Conservation (phyloP, 2,113 vertebrate species). For the Colinus virginianus region DNA sequence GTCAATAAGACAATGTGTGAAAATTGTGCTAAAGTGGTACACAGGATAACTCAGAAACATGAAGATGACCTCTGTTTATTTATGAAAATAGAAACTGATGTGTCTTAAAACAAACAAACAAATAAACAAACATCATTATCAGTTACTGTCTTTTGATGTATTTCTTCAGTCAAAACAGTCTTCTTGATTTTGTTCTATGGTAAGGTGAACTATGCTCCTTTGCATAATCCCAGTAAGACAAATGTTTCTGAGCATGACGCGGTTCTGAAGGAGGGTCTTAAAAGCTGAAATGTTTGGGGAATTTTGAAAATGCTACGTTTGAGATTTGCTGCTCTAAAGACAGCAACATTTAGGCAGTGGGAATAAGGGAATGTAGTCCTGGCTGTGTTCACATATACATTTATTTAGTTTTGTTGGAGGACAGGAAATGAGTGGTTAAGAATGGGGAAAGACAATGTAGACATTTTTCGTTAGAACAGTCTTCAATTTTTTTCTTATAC, state of each 20-base stretch:
- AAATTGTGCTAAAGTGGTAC: not conserved
- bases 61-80: not conserved
- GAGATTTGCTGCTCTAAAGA: not conserved
- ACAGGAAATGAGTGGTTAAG: not conserved
- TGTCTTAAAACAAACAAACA: not conserved
- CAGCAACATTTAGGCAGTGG: not conserved
- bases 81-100: not conserved
- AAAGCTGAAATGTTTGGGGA: not conserved
- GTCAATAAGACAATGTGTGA: not conserved
- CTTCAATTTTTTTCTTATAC: not conserved
- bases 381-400: not conserved
- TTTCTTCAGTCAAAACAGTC: not conserved
- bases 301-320: not conserved
- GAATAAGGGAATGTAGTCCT: not conserved
- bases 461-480: not conserved
- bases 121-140: rapidly evolving
- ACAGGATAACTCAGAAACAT: not conserved
- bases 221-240: not conserved
- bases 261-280: not conserved
- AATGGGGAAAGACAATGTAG: not conserved
- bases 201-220: not conserved
- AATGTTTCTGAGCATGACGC: not conserved
- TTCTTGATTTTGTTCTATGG: not conserved
- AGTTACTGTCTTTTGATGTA: not conserved
- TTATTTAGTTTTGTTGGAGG: not conserved